Percentiles rank a stretch among this genome's conserved stretches.
These are phyloP conservation scores for Ciona savignyi DNA, from an alignment of 23 tunicate species.

Conservation along the genomic window DNA sequence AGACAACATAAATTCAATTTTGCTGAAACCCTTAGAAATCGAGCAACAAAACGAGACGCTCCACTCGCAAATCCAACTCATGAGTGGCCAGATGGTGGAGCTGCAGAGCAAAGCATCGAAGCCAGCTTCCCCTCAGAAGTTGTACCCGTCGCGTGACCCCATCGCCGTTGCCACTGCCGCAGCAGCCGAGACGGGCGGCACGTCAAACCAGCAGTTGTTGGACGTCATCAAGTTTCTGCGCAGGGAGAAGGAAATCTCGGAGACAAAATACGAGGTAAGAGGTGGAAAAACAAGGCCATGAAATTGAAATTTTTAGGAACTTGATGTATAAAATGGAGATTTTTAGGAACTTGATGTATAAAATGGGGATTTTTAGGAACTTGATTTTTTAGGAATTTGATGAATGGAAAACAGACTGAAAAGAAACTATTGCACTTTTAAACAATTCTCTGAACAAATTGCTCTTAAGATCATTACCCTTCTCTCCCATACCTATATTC, in stretches of 20 bases:
- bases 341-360: too few relatives aligned
- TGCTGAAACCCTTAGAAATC: too few relatives aligned
- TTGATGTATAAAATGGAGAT: too few relatives aligned
- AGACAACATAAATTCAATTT: too few relatives aligned
- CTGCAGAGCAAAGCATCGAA: slow-evolving; percentile 45
- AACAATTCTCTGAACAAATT: too few relatives aligned
- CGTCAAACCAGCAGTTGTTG: slow-evolving; percentile 64
- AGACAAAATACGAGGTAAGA: slow-evolving; percentile 54
- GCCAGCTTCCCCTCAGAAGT: slow-evolving; percentile 20
- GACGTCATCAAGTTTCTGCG: slow-evolving; percentile 79
- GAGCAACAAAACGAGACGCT: slow-evolving; percentile 50
- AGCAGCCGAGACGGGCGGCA: slow-evolving; percentile 17
- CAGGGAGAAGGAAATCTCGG: slow-evolving; percentile 66
- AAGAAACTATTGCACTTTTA: too few relatives aligned
- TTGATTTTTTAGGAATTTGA: too few relatives aligned
- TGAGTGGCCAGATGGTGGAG: slow-evolving; percentile 68
- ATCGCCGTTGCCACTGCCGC: slow-evolving; percentile 43
- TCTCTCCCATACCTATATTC: too few relatives aligned
- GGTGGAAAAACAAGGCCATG: too few relatives aligned
- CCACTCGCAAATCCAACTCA: slow-evolving; percentile 51
- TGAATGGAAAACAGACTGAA: too few relatives aligned
- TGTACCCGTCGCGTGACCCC: slow-evolving; percentile 46
- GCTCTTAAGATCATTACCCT: background rate
- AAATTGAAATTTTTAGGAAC: too few relatives aligned
- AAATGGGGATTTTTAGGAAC: too few relatives aligned